Conservation (phyloP, 2,797 vertebrate species). For the Clarias fuscus region DNA sequence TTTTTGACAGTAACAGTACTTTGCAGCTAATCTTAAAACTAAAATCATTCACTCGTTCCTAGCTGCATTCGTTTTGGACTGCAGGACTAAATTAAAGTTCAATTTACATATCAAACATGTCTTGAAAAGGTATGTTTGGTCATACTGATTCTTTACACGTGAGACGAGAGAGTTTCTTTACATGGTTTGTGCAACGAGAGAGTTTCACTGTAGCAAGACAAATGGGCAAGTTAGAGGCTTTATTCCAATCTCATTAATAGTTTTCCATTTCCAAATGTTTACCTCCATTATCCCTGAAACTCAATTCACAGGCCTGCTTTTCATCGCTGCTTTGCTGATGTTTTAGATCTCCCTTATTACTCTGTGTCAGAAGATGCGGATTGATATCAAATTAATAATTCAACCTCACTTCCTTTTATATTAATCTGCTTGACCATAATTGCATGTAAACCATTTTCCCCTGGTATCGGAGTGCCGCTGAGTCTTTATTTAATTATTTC, state of each 20-base stretch:
- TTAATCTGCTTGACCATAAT: slow-evolving; percentile 35
- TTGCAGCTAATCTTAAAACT: neutral
- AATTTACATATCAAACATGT: neutral
- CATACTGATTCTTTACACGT: neutral
- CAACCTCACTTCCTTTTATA: slow-evolving; percentile 21
- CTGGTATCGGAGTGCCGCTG: neutral
- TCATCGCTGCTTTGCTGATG: slow-evolving; percentile 17
- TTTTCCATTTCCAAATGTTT: slow-evolving; percentile 7
- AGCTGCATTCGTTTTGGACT: neutral
- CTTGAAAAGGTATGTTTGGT: neutral
- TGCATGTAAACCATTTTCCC: slow-evolving; percentile 30
- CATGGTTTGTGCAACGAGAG: neutral
- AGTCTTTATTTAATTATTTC: slow-evolving; percentile 9
- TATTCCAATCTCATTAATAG: neutral
- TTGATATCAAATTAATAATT: slow-evolving; percentile 46
- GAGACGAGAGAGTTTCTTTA: neutral
- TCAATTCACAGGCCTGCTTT: neutral
- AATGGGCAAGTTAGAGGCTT: neutral
- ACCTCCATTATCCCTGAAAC: neutral
- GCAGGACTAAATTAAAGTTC: neutral
- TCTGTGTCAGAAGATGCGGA: slow-evolving; percentile 13
- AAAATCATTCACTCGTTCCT: neutral
- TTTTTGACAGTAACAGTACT: too few relatives aligned
- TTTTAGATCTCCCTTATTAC: slow-evolving; percentile 10
- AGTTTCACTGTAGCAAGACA: neutral